Evolutionary conservation across 1,140 invertebrate genomes (phyloP).

Genomic region (Tetramorium parvispinum): DNA sequence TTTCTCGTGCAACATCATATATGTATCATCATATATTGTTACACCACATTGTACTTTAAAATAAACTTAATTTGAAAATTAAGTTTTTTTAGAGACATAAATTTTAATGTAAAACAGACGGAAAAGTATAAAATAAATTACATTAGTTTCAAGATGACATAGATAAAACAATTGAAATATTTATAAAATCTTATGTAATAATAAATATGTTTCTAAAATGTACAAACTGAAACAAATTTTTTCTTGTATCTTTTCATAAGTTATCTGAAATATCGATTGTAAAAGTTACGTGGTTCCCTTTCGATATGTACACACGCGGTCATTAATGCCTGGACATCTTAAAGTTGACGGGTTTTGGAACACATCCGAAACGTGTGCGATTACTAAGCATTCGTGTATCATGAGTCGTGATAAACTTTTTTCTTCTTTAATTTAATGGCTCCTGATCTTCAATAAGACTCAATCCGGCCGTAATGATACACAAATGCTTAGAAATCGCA

Average conservation of each 20-base stretch:
- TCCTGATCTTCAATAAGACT: too few species aligned
- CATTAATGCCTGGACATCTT: too few species aligned
- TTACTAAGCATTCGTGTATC: too few species aligned
- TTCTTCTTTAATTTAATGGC: too few species aligned
- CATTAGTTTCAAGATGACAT: not conserved
- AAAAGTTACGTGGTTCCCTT: slow-evolving; percentile 1
- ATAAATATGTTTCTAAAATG: not conserved
- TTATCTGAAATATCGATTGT: not conserved
- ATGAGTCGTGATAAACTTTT: too few species aligned
- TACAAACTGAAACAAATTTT: not conserved
- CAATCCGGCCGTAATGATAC: too few species aligned
- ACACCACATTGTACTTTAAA: slow-evolving; percentile 3
- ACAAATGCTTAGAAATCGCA: too few species aligned
- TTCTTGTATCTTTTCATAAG: not conserved
- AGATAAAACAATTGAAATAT: not conserved
- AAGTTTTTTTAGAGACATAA: not conserved
- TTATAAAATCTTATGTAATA: not conserved
- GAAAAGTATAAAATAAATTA: not conserved
- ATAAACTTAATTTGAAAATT: slow-evolving; percentile 12
- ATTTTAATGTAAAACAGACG: not conserved
- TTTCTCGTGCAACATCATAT: not conserved
- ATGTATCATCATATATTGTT: not conserved
- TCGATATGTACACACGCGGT: not conserved
- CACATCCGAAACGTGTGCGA: too few species aligned
- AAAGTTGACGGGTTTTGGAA: too few species aligned